These are phyloP conservation scores for Megatriorchis doriae DNA, from an alignment of 2,113 vertebrate genomes.

Conservation along the genomic window DNA sequence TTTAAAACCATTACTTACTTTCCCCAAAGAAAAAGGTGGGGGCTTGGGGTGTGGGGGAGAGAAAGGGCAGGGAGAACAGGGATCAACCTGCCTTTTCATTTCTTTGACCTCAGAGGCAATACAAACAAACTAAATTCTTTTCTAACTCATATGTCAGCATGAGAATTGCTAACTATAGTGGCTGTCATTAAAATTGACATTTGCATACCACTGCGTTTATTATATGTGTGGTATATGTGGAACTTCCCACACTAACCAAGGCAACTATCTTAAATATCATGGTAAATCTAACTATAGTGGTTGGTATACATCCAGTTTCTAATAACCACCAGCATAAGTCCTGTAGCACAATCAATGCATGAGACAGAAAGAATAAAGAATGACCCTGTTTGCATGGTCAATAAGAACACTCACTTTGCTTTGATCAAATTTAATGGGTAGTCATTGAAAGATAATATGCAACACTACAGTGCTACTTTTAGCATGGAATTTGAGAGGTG, in stretches of 20 bases:
- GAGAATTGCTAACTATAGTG: not conserved
- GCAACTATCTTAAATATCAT: not conserved
- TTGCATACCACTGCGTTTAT: not conserved
- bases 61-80: not conserved
- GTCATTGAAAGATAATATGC: conserved; percentile 24
- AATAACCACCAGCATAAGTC: not conserved
- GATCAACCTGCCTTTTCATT: not conserved
- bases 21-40: not conserved
- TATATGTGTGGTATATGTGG: not conserved
- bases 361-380: conserved; percentile 18
- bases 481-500: not conserved
- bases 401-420: conserved; percentile 21
- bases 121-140: not conserved
- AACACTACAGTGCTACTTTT: not conserved
- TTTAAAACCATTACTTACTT: not conserved
- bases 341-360: conserved; percentile 5
- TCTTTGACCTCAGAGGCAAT: not conserved
- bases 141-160: not conserved
- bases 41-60: too few relatives aligned
- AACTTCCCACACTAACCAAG: not conserved
- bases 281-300: not conserved
- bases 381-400: conserved; percentile 3
- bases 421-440: conserved; percentile 10
- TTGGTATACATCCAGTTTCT: not conserved
- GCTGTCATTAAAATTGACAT: not conserved